phyloP scores from a whole-genome alignment of 2,113 vertebrate genomes.

The Nansenia antarctica region DNA sequence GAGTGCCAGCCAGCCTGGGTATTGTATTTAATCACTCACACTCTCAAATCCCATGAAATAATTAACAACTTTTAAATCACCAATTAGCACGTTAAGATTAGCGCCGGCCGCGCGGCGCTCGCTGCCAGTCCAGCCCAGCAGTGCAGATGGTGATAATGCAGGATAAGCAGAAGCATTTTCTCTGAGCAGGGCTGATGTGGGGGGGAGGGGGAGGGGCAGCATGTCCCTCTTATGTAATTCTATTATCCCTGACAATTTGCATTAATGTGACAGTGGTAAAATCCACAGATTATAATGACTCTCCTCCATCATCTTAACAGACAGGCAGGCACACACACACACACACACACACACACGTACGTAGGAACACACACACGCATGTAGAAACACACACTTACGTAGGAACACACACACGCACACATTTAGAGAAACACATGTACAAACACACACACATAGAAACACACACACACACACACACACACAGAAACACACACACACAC shows the following conservation, averaged over 20 bases:
- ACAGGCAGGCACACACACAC: conserved; percentile 2
- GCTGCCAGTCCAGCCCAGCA: conserved; percentile 37
- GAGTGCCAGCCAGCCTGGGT: conserved; percentile 67
- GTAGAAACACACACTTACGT: too few species aligned
- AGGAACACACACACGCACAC: too few species aligned
- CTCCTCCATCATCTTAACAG: conserved; percentile 54
- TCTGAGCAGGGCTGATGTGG: conserved; percentile 33
- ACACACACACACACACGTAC: neutral
- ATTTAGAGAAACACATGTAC: too few species aligned
- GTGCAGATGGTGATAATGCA: conserved; percentile 68
- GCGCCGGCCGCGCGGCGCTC: too few species aligned
- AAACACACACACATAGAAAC: too few species aligned
- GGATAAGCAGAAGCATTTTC: conserved; percentile 67
- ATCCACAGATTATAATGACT: conserved; percentile 65
- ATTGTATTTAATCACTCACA: conserved; percentile 68
- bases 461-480: too few species aligned
- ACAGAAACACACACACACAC: too few species aligned
- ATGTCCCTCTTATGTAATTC: conserved; percentile 69
- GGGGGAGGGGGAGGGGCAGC: conserved; percentile 42
- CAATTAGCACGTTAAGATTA: conserved; percentile 71
- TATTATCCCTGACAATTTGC: conserved; percentile 68
- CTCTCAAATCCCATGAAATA: conserved; percentile 68
- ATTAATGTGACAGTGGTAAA: conserved; percentile 64
- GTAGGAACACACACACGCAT: too few species aligned
- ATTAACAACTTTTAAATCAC: conserved; percentile 72